These are phyloP conservation scores for Phoebastria nigripes DNA, from an alignment of 2,797 vertebrate genomes.

Conservation along the genomic window DNA sequence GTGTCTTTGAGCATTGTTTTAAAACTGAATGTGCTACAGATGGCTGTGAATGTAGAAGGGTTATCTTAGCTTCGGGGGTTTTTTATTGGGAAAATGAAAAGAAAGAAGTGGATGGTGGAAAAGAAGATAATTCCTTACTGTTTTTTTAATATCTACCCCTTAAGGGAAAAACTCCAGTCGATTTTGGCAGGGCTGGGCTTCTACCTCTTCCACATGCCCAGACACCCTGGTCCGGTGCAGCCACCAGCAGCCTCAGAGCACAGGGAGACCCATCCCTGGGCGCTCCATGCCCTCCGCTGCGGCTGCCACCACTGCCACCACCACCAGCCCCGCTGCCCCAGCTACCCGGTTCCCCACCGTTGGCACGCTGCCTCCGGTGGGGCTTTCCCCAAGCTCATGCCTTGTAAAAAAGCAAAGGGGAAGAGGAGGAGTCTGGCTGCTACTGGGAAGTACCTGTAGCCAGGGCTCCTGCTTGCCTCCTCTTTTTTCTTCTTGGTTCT, in stretches of 20 bases:
- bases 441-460: neutral
- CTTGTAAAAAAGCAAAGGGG: neutral
- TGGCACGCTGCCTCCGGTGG: accelerated
- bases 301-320: accelerated
- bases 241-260: neutral
- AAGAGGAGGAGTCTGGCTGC: neutral
- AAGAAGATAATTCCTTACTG: neutral
- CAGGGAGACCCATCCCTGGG: neutral
- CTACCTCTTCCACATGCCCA: neutral
- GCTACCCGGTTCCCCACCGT: accelerated
- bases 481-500: neutral
- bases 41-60: neutral
- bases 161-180: neutral
- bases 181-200: neutral
- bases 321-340: accelerated
- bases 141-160: neutral
- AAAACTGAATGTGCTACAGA: neutral
- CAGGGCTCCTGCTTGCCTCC: neutral
- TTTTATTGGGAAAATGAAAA: neutral
- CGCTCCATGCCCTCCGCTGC: accelerated
- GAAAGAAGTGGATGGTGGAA: neutral
- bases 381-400: neutral
- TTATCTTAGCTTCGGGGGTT: neutral
- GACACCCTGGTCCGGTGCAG: accelerated
- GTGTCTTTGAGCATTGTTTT: neutral